phyloP scores from a whole-genome alignment of 2,888 invertebrate species.

The Acrobasis consociella region DNA sequence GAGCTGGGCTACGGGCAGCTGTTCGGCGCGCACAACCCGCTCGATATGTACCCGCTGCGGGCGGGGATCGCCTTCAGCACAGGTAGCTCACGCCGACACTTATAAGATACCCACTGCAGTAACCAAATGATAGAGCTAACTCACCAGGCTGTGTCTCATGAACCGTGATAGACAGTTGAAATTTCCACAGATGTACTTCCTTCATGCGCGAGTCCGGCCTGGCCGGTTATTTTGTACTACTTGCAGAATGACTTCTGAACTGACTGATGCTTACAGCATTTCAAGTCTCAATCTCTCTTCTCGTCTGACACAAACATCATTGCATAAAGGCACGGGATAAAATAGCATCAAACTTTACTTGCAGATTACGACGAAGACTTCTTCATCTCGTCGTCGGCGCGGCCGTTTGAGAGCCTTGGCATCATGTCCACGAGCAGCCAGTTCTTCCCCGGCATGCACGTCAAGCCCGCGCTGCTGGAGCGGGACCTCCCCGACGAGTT shows the following conservation, averaged over 20 bases:
- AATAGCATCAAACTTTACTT: conserved; percentile 6
- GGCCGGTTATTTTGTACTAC: no score
- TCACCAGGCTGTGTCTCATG: no score
- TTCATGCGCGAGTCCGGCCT: no score
- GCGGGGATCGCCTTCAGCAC: conserved; percentile 65
- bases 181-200: no score
- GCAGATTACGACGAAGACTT: conserved; percentile 86
- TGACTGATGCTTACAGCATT: no score
- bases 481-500: conserved; percentile 51
- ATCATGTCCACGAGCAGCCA: conserved; percentile 83
- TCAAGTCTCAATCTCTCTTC: no score
- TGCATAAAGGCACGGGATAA: no score
- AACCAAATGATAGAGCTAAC: no score
- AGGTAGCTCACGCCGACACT: conserved; percentile 38
- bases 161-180: no score
- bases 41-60: conserved; percentile 62
- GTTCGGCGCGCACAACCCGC: conserved; percentile 61
- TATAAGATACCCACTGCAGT: no score
- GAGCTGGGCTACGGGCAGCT: conserved; percentile 74
- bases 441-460: conserved; percentile 86
- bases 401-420: conserved; percentile 86
- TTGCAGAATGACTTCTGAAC: no score
- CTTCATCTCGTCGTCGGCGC: conserved; percentile 87
- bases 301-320: no score
- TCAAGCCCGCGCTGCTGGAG: conserved; percentile 55